Percentiles rank a stretch among this genome's conserved stretches.
These are phyloP conservation scores for Drosophila burlai DNA, from an alignment of 1,140 invertebrate genomes.

Conservation along the genomic window DNA sequence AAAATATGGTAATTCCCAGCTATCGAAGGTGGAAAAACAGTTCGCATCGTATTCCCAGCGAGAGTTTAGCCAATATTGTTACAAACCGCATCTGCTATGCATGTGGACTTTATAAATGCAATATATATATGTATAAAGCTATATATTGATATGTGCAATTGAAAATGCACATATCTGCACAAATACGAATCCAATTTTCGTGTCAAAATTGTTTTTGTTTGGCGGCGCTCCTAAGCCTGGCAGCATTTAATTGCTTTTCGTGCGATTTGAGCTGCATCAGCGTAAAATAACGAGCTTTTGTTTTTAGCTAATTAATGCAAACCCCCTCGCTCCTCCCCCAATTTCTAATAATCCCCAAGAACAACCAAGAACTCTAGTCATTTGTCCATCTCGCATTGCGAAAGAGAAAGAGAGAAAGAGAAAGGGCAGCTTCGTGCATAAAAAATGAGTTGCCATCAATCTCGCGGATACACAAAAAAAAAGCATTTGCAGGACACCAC, in stretches of 20 bases:
- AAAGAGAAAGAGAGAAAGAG: no score
- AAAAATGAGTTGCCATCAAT: constrained; percentile 78
- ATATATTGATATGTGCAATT: constrained; percentile 6
- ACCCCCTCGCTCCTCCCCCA: background rate
- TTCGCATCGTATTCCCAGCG: constrained; percentile 41
- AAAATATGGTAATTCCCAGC: constrained; percentile 66
- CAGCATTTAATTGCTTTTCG: constrained; percentile 50
- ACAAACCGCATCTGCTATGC: constrained; percentile 29
- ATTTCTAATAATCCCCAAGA: constrained; percentile 17
- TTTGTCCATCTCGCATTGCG: constrained; percentile 67
- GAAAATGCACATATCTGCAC: constrained; percentile 22
- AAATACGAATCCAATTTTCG: constrained; percentile 38
- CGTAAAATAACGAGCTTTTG: constrained; percentile 25
- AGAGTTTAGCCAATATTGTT: constrained; percentile 58
- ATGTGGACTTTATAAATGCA: constrained; percentile 30
- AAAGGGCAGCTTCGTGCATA: constrained; percentile 40
- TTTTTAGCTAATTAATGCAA: constrained; percentile 47
- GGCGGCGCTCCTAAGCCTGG: background rate
- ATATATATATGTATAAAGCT: background rate
- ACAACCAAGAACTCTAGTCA: constrained; percentile 17
- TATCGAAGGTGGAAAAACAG: constrained; percentile 40
- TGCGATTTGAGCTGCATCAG: constrained; percentile 39
- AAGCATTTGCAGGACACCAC: constrained; percentile 47
- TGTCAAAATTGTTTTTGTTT: constrained; percentile 22
- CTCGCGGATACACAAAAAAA: constrained; percentile 44